Evolutionary conservation across 2,113 vertebrate genomes (phyloP), one percentile per base, ranked within the genome.

Genomic region (Scytalopus superciliaris): DNA sequence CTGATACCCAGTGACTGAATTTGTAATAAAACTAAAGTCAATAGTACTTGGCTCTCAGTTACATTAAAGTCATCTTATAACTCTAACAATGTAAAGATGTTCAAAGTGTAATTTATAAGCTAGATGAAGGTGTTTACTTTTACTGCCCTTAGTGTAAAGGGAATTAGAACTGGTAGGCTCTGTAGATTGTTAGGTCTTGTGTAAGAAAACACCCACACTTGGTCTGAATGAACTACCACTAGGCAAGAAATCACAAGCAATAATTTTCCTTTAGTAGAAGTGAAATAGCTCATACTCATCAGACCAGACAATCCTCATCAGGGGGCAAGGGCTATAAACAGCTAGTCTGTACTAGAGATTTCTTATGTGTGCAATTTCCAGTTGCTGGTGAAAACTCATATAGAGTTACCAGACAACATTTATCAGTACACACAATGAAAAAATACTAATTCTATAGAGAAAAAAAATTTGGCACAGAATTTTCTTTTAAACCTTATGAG

Each of bases 231-330:
- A 92, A 17, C 60, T 59, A 25, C 33, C 63, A 70, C 59, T 78
- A 72, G 68, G 63, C 68, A 86, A 95, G 52, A 75, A 84, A 90
- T 78, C 68, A 49, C 22, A 88, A 81, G 56, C 47, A 93, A 60
- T 86, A 86, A 67, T 56, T 88, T 78, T 93, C 55, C 47, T 70
- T 84, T 60, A 52, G 53, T 35, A 87, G 53, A 85, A 89, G 73
- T 76, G 9, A 90, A 94, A 96, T 91, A 96, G 37, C 76, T 93
- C 69, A 68, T 57, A 74, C 56, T 92, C 85, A 92, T 96, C 87
- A 84, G 60, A 94, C 39, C 79, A 93, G 88, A 88, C 90, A 93
- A 64, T 72, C 56, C 68, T 90, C 8, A 0, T 87, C 68, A 40
- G 40, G 49, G 70, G 10, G 25, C 22, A 94, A 82, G 39, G 44